Conservation (phyloP, 2,888 invertebrate species). For the Scaptomyza flava region DNA sequence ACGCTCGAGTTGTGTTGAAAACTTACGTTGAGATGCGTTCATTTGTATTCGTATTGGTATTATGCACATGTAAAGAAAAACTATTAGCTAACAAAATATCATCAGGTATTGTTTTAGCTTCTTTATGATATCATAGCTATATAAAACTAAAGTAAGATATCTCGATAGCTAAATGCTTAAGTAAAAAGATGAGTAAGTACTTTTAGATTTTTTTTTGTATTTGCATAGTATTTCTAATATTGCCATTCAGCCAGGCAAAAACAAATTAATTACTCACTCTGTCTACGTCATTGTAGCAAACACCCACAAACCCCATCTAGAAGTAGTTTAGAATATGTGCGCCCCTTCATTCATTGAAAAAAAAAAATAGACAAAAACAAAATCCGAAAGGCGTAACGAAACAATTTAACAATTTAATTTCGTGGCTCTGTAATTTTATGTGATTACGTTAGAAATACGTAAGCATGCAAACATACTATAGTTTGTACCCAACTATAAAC, state of each 20-base stretch:
- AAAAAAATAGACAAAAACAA: constrained; percentile 14
- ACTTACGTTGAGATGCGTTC: constrained; percentile 4
- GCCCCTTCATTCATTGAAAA: constrained; percentile 37
- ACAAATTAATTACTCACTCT: constrained; percentile 48
- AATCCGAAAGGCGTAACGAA: constrained; percentile 65
- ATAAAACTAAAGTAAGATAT: constrained; percentile 11
- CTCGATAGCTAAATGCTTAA: constrained; percentile 3
- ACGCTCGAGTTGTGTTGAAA: constrained; percentile 62
- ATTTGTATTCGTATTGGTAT: not conserved
- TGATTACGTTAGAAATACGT: constrained; percentile 63
- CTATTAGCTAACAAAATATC: not conserved
- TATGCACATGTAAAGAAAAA: constrained; percentile 2
- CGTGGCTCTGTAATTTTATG: constrained; percentile 57
- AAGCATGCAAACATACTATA: constrained; percentile 28
- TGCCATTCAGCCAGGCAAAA: constrained; percentile 28
- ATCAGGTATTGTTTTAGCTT: constrained; percentile 5
- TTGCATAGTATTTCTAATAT: constrained; percentile 25
- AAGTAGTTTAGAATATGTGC: constrained; percentile 23
- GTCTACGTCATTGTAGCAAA: constrained; percentile 40
- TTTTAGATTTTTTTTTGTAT: not conserved
- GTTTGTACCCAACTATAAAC: constrained; percentile 17
- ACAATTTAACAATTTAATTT: constrained; percentile 71
- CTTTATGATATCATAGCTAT: constrained; percentile 31
- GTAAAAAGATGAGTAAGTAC: constrained; percentile 14
- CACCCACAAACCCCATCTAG: constrained; percentile 23